These are phyloP conservation scores for Empis livida DNA, from an alignment of 2,888 invertebrate species.

Conservation along the genomic window DNA sequence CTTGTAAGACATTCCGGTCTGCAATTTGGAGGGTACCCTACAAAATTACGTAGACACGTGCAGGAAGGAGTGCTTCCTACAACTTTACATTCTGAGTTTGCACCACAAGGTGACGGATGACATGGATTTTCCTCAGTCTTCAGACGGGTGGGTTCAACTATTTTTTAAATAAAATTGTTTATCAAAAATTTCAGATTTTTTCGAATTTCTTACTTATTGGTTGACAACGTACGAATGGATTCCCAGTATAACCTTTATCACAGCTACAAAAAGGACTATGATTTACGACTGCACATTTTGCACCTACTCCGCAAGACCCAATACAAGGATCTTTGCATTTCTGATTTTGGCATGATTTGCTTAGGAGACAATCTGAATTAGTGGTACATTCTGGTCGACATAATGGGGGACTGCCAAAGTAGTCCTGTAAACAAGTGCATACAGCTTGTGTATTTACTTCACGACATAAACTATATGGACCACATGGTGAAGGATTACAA, in stretches of 20 bases:
- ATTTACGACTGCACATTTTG: conserved; percentile 57
- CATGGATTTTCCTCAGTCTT: conserved; percentile 38
- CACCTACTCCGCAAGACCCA: conserved; percentile 58
- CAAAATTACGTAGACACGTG: conserved; percentile 43
- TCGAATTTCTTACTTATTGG: conserved; percentile 27
- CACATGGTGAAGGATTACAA: conserved; percentile 59
- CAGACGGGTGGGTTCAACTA: conserved; percentile 21
- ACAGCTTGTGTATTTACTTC: conserved; percentile 48
- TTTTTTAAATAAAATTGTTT: conserved; percentile 1
- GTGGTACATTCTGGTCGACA: conserved; percentile 60
- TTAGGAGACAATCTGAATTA: conserved; percentile 54
- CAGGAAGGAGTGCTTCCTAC: conserved; percentile 38
- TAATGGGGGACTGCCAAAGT: conserved; percentile 55
- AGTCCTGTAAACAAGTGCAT: conserved; percentile 50
- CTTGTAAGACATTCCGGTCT: conserved; percentile 52
- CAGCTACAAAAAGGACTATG: conserved; percentile 62
- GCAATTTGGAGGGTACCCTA: conserved; percentile 52
- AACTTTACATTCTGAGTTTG: conserved; percentile 51
- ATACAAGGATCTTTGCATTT: conserved; percentile 64
- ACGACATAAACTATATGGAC: conserved; percentile 55
- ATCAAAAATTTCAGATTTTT: too few relatives aligned
- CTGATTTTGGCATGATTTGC: conserved; percentile 55
- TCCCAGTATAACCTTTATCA: conserved; percentile 50
- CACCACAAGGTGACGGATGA: conserved; percentile 55
- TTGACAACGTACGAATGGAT: conserved; percentile 49